Percentiles rank a stretch among this genome's conserved stretches.
Conservation (phyloP, 2,113 vertebrate species). For the Cyanocitta stelleri region DNA sequence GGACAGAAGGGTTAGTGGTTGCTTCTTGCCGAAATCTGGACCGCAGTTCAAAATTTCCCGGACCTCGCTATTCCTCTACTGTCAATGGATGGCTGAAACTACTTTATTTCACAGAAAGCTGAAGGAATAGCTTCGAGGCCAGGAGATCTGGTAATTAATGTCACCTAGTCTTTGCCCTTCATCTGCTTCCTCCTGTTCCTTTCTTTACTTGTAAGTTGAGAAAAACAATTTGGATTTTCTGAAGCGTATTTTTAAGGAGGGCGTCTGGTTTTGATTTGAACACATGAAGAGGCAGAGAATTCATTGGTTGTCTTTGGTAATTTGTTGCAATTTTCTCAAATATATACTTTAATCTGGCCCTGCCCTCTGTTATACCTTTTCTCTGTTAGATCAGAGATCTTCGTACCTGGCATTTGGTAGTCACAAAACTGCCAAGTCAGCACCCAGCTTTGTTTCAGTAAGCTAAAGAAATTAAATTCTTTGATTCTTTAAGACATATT, state of each 20-base stretch:
- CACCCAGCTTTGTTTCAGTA: not conserved
- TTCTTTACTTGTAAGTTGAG: not conserved
- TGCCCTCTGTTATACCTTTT: not conserved
- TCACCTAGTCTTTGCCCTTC: fast-evolving
- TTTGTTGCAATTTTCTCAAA: not conserved
- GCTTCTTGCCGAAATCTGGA: not conserved
- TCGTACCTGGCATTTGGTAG: not conserved
- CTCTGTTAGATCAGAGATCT: not conserved
- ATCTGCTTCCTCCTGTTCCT: not conserved
- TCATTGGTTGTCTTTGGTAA: not conserved
- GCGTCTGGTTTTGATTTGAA: not conserved
- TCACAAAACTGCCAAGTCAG: not conserved
- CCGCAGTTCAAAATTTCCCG: not conserved
- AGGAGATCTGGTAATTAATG: not conserved
- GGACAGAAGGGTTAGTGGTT: not conserved
- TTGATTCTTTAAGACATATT: not conserved
- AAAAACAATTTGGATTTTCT: not conserved
- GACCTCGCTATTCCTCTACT: not conserved
- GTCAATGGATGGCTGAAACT: not conserved
- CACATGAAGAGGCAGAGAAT: not conserved
- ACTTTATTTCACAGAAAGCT: not conserved
- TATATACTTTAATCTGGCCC: not conserved
- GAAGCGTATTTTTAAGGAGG: not conserved
- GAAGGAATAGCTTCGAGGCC: not conserved
- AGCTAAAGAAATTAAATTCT: not conserved